Evolutionary conservation across 1,140 invertebrate genomes (phyloP).

Genomic region (Liolophura sinensis): DNA sequence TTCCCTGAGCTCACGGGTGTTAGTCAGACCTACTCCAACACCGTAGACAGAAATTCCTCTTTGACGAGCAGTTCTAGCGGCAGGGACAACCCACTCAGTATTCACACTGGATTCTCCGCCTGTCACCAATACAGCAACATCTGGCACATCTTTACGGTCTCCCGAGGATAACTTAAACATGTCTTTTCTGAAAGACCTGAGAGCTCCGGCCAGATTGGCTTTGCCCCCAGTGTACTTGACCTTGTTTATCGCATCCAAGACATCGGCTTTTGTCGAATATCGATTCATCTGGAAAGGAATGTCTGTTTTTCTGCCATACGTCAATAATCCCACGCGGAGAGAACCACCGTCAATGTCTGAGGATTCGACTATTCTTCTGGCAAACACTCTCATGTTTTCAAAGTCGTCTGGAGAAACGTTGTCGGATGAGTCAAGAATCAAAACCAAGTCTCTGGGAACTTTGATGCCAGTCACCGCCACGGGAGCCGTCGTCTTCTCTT

Average conservation of each 20-base stretch:
- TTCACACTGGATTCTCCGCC: slow-evolving; percentile 40
- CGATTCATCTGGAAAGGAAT: too few relatives aligned
- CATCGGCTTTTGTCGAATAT: background rate
- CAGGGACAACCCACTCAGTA: slow-evolving; percentile 26
- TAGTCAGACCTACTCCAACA: slow-evolving; percentile 31
- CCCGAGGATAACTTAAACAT: slow-evolving; percentile 14
- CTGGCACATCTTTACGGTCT: slow-evolving; percentile 14
- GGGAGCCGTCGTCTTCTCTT: too few relatives aligned
- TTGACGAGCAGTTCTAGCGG: slow-evolving; percentile 23
- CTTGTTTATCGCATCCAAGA: slow-evolving; percentile 8
- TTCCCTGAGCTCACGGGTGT: slow-evolving; percentile 25
- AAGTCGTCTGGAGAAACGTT: too few relatives aligned
- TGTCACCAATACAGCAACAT: slow-evolving; percentile 35
- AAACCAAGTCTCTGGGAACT: too few relatives aligned
- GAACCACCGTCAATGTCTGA: too few relatives aligned
- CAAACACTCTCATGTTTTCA: too few relatives aligned
- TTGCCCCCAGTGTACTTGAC: slow-evolving; percentile 10
- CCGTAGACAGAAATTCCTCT: slow-evolving; percentile 33
- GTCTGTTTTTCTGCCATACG: too few relatives aligned
- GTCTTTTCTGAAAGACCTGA: background rate
- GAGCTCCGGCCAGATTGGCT: slow-evolving; percentile 15
- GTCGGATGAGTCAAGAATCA: too few relatives aligned
- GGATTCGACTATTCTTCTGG: too few relatives aligned
- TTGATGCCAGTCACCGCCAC: too few relatives aligned
- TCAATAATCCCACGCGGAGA: too few relatives aligned